A percentile compares a stretch with the other conserved stretches of the same genome.
Evolutionary conservation across 2,113 vertebrate genomes (phyloP).

Genomic region (human): GRCh38 chr9:36623501-36624000

Average conservation of each 20-base stretch:
- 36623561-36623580: not conserved
- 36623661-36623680: not conserved
- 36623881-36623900: not conserved
- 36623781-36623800: not conserved
- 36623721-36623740: not conserved
- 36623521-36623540: not conserved
- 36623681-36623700: not conserved
- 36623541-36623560: not conserved
- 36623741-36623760: not conserved
- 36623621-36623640: not conserved
- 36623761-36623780: not conserved
- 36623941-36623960: not conserved
- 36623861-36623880: not conserved
- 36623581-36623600: not conserved
- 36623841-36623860: not conserved
- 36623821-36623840: not conserved
- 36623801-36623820: not conserved
- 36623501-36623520: not conserved
- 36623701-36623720: not conserved
- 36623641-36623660: not conserved
- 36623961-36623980: not conserved
- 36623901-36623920: not conserved
- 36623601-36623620: not conserved
- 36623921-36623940: not conserved
- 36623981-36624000: not conserved